Conservation (phyloP, 2,113 vertebrate species). For the Oryzias javanicus region DNA sequence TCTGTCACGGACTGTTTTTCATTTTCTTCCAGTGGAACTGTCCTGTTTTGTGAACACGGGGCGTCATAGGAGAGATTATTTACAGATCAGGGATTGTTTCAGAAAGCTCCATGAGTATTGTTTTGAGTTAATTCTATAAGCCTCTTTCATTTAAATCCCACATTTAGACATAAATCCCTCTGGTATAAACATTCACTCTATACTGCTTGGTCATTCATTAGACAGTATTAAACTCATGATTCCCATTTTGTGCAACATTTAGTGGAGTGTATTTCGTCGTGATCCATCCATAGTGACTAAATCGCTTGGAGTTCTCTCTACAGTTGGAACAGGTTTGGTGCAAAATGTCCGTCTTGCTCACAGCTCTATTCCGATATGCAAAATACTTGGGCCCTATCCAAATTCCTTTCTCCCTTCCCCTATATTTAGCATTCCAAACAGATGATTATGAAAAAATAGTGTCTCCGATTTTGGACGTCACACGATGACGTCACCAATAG, state of each 20-base stretch:
- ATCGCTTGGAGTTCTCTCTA: conserved; percentile 28
- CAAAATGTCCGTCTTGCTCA: no score
- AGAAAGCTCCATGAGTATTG: conserved; percentile 16
- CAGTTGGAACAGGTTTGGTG: background rate
- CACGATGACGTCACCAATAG: no score
- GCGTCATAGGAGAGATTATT: conserved; percentile 5
- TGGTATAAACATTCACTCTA: conserved; percentile 16
- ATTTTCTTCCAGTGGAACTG: conserved; percentile 24
- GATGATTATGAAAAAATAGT: no score
- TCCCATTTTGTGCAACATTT: no score
- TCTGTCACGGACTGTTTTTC: conserved; percentile 39
- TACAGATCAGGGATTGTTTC: conserved; percentile 10
- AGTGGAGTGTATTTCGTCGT: no score
- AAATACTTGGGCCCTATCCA: no score
- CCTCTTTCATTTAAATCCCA: conserved; percentile 48
- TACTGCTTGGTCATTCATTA: conserved; percentile 22
- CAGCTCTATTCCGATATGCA: no score
- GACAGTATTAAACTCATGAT: conserved; percentile 5
- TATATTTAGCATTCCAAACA: no score
- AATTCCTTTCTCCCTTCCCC: no score
- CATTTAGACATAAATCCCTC: background rate
- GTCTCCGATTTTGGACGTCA: no score
- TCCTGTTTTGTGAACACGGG: conserved; percentile 16
- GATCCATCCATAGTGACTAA: conserved; percentile 18
- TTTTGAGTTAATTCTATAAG: conserved; percentile 38